Percentiles rank a stretch among this genome's conserved stretches.
Evolutionary conservation across 2,113 vertebrate genomes (phyloP).

Genomic region (Triplophysa tibetana): DNA sequence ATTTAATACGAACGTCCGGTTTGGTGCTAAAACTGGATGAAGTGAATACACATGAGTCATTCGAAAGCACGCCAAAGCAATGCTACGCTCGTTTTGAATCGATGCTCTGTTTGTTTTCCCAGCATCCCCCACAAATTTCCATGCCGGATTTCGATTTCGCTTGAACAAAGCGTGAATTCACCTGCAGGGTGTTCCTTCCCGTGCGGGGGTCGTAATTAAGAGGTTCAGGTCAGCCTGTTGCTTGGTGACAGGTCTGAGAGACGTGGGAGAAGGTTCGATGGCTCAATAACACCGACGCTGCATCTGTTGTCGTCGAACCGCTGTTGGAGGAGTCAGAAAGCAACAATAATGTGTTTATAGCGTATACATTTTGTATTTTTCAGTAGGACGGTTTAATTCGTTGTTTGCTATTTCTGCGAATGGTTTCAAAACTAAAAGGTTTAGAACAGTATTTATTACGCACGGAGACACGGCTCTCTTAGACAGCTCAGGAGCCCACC

Average conservation of each 20-base stretch:
- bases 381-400: not conserved
- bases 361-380: not conserved
- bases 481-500: constrained; percentile 13
- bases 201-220: not conserved
- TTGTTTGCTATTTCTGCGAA: not conserved
- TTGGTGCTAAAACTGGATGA: not conserved
- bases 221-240: constrained; percentile 7
- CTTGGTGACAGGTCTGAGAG: constrained; percentile 15
- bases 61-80: not conserved
- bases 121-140: constrained; percentile 1
- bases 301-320: not conserved
- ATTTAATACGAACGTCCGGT: not conserved
- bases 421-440: not conserved
- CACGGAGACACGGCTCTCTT: not conserved
- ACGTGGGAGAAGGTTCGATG: not conserved
- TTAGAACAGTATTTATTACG: not conserved
- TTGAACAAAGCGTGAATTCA: not conserved
- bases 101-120: constrained; percentile 5
- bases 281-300: constrained; percentile 13
- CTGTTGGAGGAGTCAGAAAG: not conserved
- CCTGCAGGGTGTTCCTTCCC: constrained; percentile 3
- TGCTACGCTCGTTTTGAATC: not conserved
- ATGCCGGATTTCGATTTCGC: not conserved
- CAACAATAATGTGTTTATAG: not conserved
- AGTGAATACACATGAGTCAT: no score